Evolutionary conservation across 2,888 invertebrate species (phyloP), one percentile per base, ranked within the genome.

Genomic region (Leucoma salicis): DNA sequence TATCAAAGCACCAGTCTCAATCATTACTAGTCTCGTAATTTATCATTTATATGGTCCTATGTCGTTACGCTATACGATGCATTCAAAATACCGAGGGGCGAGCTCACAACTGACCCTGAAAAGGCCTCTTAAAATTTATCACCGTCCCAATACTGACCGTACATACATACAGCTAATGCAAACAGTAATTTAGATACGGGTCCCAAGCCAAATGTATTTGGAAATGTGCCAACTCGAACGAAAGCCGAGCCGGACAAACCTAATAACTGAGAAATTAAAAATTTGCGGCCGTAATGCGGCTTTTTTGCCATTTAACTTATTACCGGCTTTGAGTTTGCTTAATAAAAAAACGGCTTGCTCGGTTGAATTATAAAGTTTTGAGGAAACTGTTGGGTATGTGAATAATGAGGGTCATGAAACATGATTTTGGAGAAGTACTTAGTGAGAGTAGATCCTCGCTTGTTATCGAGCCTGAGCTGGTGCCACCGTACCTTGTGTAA

Each of bases 201-300:
- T 55, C 51, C 46, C 49, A 56, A 67, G 80, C 80, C 82, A 82
- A 82, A 78, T 78, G 73, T 70, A 67, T 50, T 73, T 74, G 82
- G 82, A 66, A 1, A n/a, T 8, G 13, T 27, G 68, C 82, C 82
- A 80, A 78, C 48, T 64, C 47, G 67, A 64, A 49, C 65, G 35
- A 46, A 31, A 46, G 39, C 48, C 57, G 54, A 57, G 56, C 42
- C 44, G 50, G 53, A 49, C 60, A 57, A 58, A 66, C 59, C 60
- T 69, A 67, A 69, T 69, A 70, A 58, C 63, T 45, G 50, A 46
- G 47, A 59, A 65, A 67, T 71, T 69, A 62, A 69, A 67, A 45
- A 40, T 21, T 36, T 36, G 36, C 13, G 36, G 36, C 11, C 28
- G 11, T 36, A 36, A 35, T 39, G 35, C 35, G 43, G 32, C 14